These are phyloP conservation scores for Augochlora pura DNA, from an alignment of 1,140 invertebrate species.

Conservation along the genomic window DNA sequence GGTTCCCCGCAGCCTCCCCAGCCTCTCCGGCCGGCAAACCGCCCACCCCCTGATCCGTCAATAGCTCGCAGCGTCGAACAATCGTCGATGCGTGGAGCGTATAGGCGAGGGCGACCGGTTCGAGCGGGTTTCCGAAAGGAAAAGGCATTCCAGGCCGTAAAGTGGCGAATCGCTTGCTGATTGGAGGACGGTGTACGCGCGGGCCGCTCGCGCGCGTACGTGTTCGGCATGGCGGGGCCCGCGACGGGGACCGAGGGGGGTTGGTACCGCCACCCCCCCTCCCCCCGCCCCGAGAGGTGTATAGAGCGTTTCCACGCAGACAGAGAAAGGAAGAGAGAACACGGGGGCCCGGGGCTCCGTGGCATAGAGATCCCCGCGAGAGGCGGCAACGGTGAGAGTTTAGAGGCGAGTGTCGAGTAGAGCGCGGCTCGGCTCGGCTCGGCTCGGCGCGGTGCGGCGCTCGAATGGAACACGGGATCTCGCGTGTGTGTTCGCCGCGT, in stretches of 20 bases:
- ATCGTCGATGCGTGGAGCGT: slow-evolving; percentile 23
- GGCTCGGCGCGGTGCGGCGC: background rate
- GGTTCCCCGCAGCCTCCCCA: background rate
- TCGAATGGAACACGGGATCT: slow-evolving; percentile 65
- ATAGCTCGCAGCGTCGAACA: slow-evolving; percentile 39
- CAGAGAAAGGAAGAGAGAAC: slow-evolving; percentile 27
- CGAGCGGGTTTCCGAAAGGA: slow-evolving; percentile 64
- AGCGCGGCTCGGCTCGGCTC: slow-evolving; percentile 11
- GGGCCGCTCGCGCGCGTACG: slow-evolving; percentile 28
- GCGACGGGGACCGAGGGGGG: background rate
- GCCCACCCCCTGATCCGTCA: slow-evolving; percentile 24
- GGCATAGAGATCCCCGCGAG: slow-evolving; percentile 31
- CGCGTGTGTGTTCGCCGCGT: slow-evolving; percentile 40
- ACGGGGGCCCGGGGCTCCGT: slow-evolving; percentile 8
- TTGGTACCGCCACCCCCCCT: no score
- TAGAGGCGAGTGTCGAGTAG: slow-evolving; percentile 57
- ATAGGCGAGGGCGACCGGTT: slow-evolving; percentile 41
- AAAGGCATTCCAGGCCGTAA: slow-evolving; percentile 65
- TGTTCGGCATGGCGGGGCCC: background rate
- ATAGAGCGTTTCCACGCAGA: background rate
- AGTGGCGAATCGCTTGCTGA: slow-evolving; percentile 54
- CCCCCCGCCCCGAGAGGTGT: background rate
- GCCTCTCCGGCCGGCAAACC: no score
- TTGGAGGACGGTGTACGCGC: slow-evolving; percentile 48
- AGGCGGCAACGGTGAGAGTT: slow-evolving; percentile 61